Base-by-base conservation (phyloP, 1,140 invertebrate genomes). In the Amyelois transitella region DNA sequence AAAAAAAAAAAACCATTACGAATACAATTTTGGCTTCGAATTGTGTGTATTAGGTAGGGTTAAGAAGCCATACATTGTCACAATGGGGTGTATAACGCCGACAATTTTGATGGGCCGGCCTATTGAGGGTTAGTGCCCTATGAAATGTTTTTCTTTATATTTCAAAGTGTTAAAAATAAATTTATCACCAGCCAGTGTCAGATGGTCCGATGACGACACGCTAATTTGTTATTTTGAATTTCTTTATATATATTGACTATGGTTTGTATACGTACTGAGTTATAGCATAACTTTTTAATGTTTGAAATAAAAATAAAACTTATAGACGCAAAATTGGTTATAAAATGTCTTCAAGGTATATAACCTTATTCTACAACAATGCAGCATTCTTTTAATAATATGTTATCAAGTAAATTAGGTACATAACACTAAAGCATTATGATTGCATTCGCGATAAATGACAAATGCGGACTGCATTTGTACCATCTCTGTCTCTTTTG, bases 21-120 rank as follows among this genome's bases (percentile, higher is more conserved):
- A 72, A 73, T 75, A 75, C 70, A 77, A 80, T 77, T 81, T 81
- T 64, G 74, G 76, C 66, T 73, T 76, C 64, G 73, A 81, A 77
- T 79, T 71, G 76, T 74, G 60, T 55, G 62, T 75, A 72, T 81
- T 81, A 74, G 69, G 67, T 69, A 69, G 76, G 72, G 79, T 80
- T 85, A 82, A 85, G 78, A 85, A 82, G 79, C 79, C 78, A 66
- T 80, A 77, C 69, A 71, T 66, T 73, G 72, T 64, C 67, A 74
- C 75, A 76, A 83, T 70, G 43, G 77, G 76, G 79, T 77, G 73
- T 81, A 71, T 85, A 81, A 82, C 76, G 74, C 75, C 64, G 62
- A 70, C 69, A 64, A 71, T 82, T 82, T 79, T 78, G 72, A 77
- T 70, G 69, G 69, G 71, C 60, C 65, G 61, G 62, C 65, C 61